A percentile compares a stretch with the other conserved stretches of the same genome.
Conservation (phyloP, 2,797 vertebrate genomes). For the Darevskia mixta region DNA sequence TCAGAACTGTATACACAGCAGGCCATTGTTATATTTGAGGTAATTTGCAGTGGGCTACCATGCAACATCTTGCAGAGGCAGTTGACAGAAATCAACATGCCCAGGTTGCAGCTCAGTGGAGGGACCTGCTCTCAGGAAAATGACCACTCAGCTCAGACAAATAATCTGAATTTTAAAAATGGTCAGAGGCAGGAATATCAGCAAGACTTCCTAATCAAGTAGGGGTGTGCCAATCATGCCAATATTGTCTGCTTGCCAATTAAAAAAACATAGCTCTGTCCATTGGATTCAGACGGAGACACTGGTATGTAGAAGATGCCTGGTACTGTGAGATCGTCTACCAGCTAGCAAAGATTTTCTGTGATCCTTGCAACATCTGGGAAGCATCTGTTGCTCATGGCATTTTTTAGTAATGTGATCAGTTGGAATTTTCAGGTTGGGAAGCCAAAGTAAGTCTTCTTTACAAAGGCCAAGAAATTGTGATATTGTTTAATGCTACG, state of each 20-base stretch:
- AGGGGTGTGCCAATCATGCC: background rate
- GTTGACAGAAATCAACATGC: too few relatives aligned
- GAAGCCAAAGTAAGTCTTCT: constrained; percentile 22
- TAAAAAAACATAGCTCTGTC: too few relatives aligned
- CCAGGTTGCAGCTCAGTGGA: too few relatives aligned
- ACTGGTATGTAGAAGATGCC: background rate
- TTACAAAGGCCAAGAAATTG: constrained; percentile 42
- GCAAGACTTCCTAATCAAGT: background rate
- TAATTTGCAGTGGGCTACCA: too few relatives aligned
- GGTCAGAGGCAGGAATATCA: background rate
- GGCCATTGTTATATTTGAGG: too few relatives aligned
- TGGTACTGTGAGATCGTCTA: background rate
- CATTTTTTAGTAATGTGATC: constrained; percentile 43
- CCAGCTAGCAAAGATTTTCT: background rate
- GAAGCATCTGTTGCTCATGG: background rate
- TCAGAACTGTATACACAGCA: background rate
- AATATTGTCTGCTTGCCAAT: background rate
- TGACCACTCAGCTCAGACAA: too few relatives aligned
- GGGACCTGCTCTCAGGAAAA: too few relatives aligned
- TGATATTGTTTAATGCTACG: constrained; percentile 59
- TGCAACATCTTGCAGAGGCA: too few relatives aligned
- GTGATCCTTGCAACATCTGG: constrained; percentile 35
- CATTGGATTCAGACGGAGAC: background rate
- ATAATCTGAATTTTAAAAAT: too few relatives aligned
- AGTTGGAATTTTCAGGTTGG: constrained; percentile 37